Evolutionary conservation across 1,140 invertebrate species (phyloP).

Genomic region (Sinella curviseta): DNA sequence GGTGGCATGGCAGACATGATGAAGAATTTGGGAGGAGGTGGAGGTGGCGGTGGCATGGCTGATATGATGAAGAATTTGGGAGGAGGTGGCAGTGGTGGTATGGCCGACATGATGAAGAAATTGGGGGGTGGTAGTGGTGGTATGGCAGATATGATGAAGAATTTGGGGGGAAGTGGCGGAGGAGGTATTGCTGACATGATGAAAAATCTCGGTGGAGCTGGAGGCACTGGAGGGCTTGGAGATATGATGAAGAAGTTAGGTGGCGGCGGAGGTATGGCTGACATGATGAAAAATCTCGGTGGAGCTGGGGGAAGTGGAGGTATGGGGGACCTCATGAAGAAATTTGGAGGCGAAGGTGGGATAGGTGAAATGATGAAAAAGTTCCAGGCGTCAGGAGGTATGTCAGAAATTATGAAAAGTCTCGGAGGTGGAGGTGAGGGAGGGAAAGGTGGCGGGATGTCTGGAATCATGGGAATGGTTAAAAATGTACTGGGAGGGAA

Average conservation of each 20-base stretch:
- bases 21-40: background rate
- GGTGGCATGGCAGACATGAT: background rate
- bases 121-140: background rate
- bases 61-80: background rate
- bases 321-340: background rate
- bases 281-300: background rate
- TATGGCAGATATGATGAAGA: background rate
- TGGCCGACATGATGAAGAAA: slow-evolving; percentile 5
- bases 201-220: background rate
- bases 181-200: background rate
- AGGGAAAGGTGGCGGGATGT: background rate
- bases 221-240: background rate
- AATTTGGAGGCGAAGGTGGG: background rate
- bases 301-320: background rate
- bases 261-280: background rate
- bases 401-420: background rate
- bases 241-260: background rate
- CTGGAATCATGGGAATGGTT: background rate
- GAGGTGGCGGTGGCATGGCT: background rate
- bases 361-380: background rate
- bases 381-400: background rate
- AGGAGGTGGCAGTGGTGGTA: background rate
- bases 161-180: background rate
- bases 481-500: background rate
- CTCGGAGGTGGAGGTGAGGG: background rate